phyloP scores from a whole-genome alignment of 1,140 invertebrate genomes.

The Cheumatopsyche charites region DNA sequence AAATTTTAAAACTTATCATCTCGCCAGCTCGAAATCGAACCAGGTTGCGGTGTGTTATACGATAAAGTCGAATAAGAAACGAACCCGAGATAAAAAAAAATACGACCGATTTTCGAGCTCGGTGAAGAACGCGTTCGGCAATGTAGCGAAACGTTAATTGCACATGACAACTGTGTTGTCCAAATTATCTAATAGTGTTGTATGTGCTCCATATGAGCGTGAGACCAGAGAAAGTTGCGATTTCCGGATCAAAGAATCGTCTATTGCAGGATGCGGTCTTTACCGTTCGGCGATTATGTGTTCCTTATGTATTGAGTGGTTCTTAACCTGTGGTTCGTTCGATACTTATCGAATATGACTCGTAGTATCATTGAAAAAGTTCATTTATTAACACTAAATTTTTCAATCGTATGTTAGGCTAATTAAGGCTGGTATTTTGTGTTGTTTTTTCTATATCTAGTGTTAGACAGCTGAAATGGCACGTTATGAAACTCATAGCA shows the following conservation, averaged over 20 bases:
- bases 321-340: background rate
- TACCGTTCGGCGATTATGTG: background rate
- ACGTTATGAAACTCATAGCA: too few species aligned
- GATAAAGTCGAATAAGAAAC: background rate
- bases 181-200: conserved; percentile 4
- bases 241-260: conserved; percentile 2
- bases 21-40: too few species aligned
- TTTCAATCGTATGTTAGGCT: too few species aligned
- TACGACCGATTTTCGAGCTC: background rate
- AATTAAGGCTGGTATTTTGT: too few species aligned
- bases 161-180: conserved; percentile 3
- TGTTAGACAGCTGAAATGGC: too few species aligned
- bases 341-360: too few species aligned
- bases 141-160: conserved; percentile 20
- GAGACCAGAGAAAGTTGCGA: background rate
- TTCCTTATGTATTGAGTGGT: too few species aligned
- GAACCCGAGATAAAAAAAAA: background rate
- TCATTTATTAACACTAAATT: too few species aligned
- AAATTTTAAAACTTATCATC: background rate
- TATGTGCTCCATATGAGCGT: too few species aligned
- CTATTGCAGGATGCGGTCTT: conserved; percentile 20
- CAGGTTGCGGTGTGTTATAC: background rate
- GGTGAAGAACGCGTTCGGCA: conserved; percentile 5
- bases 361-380: too few species aligned
- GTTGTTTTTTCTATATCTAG: too few species aligned